phyloP scores from a whole-genome alignment of 1,140 invertebrate genomes.

The Pissodes strobi region DNA sequence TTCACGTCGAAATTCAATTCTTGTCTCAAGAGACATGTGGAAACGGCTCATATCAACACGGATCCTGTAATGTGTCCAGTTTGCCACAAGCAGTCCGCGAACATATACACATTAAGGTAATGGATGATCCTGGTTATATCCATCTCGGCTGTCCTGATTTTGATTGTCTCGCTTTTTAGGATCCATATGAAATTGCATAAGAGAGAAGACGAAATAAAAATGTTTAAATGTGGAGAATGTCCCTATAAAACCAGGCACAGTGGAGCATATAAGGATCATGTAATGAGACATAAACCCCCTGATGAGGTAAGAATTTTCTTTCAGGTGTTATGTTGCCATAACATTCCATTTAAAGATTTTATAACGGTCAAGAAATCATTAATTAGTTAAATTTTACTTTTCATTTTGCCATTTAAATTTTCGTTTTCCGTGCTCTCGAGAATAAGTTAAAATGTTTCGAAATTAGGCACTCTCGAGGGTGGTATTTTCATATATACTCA shows the following conservation, averaged over 20 bases:
- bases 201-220: constrained; percentile 12
- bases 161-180: background rate
- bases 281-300: constrained; percentile 2
- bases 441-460: too few relatives aligned
- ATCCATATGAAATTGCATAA: constrained; percentile 22
- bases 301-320: constrained; percentile 3
- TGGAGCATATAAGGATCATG: constrained; percentile 8
- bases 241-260: constrained; percentile 13
- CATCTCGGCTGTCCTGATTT: background rate
- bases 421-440: too few relatives aligned
- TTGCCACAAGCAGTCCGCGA: constrained; percentile 17
- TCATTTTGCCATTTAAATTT: too few relatives aligned
- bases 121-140: background rate
- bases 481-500: too few relatives aligned
- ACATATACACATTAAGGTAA: constrained; percentile 19
- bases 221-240: constrained; percentile 18
- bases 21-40: constrained; percentile 15
- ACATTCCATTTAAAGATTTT: too few relatives aligned
- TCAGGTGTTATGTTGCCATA: too few relatives aligned
- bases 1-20: constrained; percentile 24
- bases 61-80: constrained; percentile 16
- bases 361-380: too few relatives aligned
- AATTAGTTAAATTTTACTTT: too few relatives aligned
- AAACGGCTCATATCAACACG: constrained; percentile 14
- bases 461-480: too few relatives aligned